These are phyloP conservation scores for Pandemis cinnamomeana DNA, from an alignment of 2,888 invertebrate genomes.

Conservation along the genomic window DNA sequence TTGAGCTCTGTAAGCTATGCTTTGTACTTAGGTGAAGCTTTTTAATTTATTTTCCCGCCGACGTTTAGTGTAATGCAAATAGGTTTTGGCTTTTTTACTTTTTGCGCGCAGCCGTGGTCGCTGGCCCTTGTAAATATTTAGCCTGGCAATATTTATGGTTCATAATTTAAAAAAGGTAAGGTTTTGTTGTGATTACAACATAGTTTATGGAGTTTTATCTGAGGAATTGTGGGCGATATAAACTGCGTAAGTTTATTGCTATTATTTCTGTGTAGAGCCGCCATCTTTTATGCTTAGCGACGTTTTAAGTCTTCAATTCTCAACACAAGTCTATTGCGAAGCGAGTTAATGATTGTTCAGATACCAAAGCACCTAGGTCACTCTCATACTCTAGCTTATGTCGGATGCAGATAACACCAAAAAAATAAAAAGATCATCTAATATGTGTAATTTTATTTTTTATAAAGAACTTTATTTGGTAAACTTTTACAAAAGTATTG, in stretches of 20 bases:
- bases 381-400: too few relatives aligned
- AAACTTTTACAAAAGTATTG: too few relatives aligned
- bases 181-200: slow-evolving; percentile 22
- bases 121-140: slow-evolving; percentile 23
- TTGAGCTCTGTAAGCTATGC: not conserved
- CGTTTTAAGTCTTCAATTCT: not conserved
- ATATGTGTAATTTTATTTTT: too few relatives aligned
- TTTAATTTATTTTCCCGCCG: slow-evolving; percentile 32
- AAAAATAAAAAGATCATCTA: too few relatives aligned
- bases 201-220: slow-evolving; percentile 2
- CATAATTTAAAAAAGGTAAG: slow-evolving; percentile 22
- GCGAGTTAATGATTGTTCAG: too few relatives aligned
- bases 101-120: slow-evolving; percentile 7
- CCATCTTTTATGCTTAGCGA: not conserved
- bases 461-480: too few relatives aligned
- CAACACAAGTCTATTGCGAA: not conserved
- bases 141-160: slow-evolving; percentile 23
- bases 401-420: too few relatives aligned
- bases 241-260: not conserved
- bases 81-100: slow-evolving; percentile 10
- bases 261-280: not conserved
- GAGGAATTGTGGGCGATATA: not conserved
- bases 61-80: slow-evolving; percentile 43
- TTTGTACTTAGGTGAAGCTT: not conserved
- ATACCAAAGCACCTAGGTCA: too few relatives aligned